phyloP scores from a whole-genome alignment of 2,113 vertebrate species.

The Monopterus albus region DNA sequence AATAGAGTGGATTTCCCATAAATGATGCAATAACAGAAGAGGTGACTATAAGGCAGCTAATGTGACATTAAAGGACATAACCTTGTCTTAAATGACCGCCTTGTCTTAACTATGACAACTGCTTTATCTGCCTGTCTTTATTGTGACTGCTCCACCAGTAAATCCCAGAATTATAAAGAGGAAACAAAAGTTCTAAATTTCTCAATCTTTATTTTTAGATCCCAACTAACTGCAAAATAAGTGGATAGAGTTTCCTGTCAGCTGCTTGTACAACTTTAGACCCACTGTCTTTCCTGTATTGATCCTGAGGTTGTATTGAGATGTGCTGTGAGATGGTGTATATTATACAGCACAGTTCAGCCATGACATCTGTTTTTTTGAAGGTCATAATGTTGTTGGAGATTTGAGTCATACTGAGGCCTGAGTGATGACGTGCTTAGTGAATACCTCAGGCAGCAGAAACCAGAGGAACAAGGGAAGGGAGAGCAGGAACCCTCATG shows the following conservation, averaged over 20 bases:
- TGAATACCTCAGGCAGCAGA: too few species aligned
- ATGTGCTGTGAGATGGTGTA: too few species aligned
- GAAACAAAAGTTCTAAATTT: neutral
- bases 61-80: constrained; percentile 14
- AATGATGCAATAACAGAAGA: neutral
- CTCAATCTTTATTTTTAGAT: constrained; percentile 31
- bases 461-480: too few species aligned
- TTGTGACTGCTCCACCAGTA: neutral
- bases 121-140: neutral
- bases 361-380: too few species aligned
- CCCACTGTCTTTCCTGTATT: constrained; percentile 42
- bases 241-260: constrained; percentile 51
- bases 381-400: too few species aligned
- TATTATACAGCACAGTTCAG: too few species aligned
- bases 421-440: too few species aligned
- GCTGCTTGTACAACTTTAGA: constrained; percentile 38
- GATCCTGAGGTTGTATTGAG: constrained; percentile 40
- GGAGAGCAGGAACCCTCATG: too few species aligned
- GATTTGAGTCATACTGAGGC: too few species aligned
- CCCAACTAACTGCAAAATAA: constrained; percentile 31
- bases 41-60: neutral
- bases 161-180: neutral
- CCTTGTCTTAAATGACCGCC: too few species aligned
- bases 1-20: neutral
- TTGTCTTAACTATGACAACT: neutral